Evolutionary conservation across 2,797 vertebrate genomes (phyloP), one percentile per base, ranked within the genome.

Genomic region (Cheirogaleus major): DNA sequence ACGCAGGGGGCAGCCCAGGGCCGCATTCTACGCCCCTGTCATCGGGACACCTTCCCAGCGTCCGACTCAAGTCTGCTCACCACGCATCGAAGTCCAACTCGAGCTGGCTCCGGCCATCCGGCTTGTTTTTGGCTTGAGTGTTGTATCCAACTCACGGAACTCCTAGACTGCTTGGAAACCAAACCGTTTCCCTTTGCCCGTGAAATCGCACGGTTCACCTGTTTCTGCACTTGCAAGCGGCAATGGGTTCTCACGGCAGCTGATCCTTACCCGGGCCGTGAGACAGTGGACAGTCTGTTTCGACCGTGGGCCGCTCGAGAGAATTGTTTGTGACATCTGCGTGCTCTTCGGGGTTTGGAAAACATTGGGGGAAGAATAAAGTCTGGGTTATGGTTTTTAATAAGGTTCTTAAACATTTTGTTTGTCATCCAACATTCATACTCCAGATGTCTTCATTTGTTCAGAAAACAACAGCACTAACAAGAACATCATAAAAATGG

Each of bases 61-160:
- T 8, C 3, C 35, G 61, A 30, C n/a, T 41, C 32, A 2, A 11
- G 22, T 4, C 86, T 9, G 2, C n/a, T 48, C 18, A 17, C 1
- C 3, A 4, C 0, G 13, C 27, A 32, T 43, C 1, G 7, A 13
- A 41, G n/a, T 10, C 27, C 20, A 18, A 11, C 3, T 4, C 7
- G 2, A 1, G 30, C 25, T 22, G 0, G 41, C 27, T 43, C 35
- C 32, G 22, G 27, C 27, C 4, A 0, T 23, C 43, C 4, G 17
- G 15, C 20, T 22, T 5, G 23, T 6, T 4, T 9, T 20, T 14
- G 35, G 43, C 92, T 67, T 11, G 18, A 65, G 10, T 12, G 11
- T 11, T 10, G 52, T 35, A 7, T 70, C 20, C 12, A 1, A 14
- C 79, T n/a, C 23, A 15, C 5, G 20, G 59, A 94, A 73, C 65